Base-by-base conservation (phyloP, 2,113 vertebrate species). In the Synodontis membranacea region DNA sequence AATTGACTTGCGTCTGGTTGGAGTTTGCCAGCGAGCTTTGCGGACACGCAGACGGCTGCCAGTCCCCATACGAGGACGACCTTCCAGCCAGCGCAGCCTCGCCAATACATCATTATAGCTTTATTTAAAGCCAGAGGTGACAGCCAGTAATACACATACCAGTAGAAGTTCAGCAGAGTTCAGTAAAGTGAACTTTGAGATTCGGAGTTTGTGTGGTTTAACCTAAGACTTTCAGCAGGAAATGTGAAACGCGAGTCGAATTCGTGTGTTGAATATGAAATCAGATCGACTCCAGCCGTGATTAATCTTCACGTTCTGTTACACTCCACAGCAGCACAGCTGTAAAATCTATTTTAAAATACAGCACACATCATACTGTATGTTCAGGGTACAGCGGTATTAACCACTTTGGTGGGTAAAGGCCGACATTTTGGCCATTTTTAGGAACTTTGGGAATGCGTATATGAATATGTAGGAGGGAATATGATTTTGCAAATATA, bases 121-220 rank as follows among this genome's bases (percentile, higher is more conserved):
- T 84, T 74, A 84, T 84, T 25, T 84, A 84, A 84, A 84, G 68
- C 37, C 66, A 84, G 68, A 84, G 48, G 37, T 84, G 83, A 74
- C 66, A 84, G 31, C 50, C 52, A 84, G 48, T 74, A 58, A 50
- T 10, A 74, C 66, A 84, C 50, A 74, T 84, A 56, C 50, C 83
- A 44, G 50, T 56, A 19, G 81, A 82, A 54, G 83, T 74, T 72
- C 50, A 56, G 48, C 31, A 84, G 68, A 74, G 83, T 72, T 83
- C 66, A 84, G 83, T 0, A 84, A 84, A 34, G 42, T 66, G 44
- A 60, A 42, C 80, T 60, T 2, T 28, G 25, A 31, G 46, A 76
- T 50, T 76, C 46, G 31, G 46, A 19, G 44, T 23, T 14, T 58
- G 11, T 56, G 23, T 39, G 52, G 78, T 56, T 80, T 80, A 56